Evolutionary conservation across 2,888 invertebrate species (phyloP).

Genomic region (Halictus ligatus): DNA sequence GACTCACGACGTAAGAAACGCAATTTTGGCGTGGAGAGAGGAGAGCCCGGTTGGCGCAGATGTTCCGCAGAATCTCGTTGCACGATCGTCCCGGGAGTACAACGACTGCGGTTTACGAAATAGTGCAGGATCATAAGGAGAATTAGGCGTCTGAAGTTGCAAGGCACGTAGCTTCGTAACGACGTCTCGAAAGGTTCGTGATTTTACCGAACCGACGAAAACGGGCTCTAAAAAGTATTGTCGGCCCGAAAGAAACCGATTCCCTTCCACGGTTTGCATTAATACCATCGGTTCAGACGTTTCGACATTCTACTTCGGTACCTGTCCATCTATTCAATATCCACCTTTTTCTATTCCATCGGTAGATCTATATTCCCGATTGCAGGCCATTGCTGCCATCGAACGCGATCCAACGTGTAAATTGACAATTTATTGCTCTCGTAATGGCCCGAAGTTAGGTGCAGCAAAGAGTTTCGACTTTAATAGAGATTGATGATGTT

Average conservation of each 20-base stretch:
- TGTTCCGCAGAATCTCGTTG: conserved; percentile 74
- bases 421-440: neutral
- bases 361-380: neutral
- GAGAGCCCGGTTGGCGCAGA: conserved; percentile 65
- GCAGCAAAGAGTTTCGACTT: neutral
- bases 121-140: conserved; percentile 75
- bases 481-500: neutral
- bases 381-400: neutral
- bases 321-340: conserved; percentile 9
- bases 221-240: conserved; percentile 66
- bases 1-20: conserved; percentile 59
- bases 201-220: conserved; percentile 68
- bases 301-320: conserved; percentile 19
- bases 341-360: neutral
- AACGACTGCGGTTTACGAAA: conserved; percentile 76
- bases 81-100: conserved; percentile 72
- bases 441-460: neutral
- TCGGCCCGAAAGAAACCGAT: conserved; percentile 12
- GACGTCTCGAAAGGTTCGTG: conserved; percentile 76
- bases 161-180: conserved; percentile 74
- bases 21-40: conserved; percentile 63
- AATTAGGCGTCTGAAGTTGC: conserved; percentile 75
- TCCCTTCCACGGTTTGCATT: conserved; percentile 16
- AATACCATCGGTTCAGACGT: conserved; percentile 7
- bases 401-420: neutral